Conservation (phyloP, 2,113 vertebrate genomes). For the Telmatochromis brichardi region DNA sequence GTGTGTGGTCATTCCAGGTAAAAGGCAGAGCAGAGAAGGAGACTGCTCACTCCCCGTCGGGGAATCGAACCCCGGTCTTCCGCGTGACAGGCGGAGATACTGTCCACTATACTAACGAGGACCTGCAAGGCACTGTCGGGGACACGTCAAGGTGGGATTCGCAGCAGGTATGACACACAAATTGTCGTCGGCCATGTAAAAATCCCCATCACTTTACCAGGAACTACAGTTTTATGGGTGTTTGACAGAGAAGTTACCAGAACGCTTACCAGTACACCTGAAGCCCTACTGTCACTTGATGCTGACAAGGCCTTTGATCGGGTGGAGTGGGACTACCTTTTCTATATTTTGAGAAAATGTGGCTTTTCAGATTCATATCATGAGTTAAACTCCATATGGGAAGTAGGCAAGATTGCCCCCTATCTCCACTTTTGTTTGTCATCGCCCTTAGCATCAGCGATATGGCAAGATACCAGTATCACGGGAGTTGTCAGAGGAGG, state of each 20-base stretch:
- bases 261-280: too few species aligned
- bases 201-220: too few species aligned
- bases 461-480: not conserved
- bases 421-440: not conserved
- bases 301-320: not conserved
- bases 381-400: not conserved
- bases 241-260: not conserved
- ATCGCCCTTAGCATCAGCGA: not conserved
- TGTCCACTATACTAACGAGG: accelerated
- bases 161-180: accelerated
- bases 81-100: accelerated
- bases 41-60: accelerated
- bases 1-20: not conserved
- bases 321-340: not conserved
- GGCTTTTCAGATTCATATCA: not conserved
- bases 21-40: too few species aligned
- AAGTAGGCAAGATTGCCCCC: not conserved
- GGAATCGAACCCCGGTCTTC: accelerated
- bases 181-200: too few species aligned
- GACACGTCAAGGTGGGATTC: accelerated
- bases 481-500: not conserved
- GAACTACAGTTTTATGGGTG: too few species aligned
- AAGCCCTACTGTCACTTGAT: accelerated
- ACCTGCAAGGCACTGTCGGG: accelerated
- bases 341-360: not conserved